Conservation (phyloP, 2,797 vertebrate genomes). For the Hybognathus amarus region DNA sequence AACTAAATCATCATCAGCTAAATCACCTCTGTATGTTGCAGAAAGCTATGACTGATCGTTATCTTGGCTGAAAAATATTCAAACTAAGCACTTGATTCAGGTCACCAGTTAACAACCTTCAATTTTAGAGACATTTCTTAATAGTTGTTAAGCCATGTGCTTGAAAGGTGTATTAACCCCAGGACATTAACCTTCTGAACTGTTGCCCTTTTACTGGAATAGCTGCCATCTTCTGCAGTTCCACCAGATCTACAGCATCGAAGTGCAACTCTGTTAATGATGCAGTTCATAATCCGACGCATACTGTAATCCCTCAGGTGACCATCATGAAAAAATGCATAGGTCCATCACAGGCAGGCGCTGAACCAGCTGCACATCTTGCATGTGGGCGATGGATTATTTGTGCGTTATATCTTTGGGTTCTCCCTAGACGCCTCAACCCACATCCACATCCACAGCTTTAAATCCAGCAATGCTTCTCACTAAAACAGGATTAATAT, state of each 20-base stretch:
- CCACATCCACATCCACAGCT: conserved; percentile 47
- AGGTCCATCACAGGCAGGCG: conserved; percentile 10
- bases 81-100: conserved; percentile 2
- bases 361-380: conserved; percentile 24
- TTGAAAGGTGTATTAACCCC: conserved; percentile 16
- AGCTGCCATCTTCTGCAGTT: background rate
- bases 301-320: conserved; percentile 14
- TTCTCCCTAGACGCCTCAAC: conserved; percentile 27
- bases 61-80: background rate
- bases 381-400: conserved; percentile 37
- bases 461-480: conserved; percentile 62
- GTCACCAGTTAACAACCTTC: conserved; percentile 13
- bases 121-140: conserved; percentile 19
- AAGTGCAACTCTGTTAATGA: conserved; percentile 7
- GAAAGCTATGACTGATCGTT: too few relatives aligned
- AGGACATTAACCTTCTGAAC: conserved; percentile 11
- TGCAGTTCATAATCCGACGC: conserved; percentile 29
- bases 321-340: background rate
- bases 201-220: conserved; percentile 27
- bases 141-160: conserved; percentile 11
- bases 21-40: background rate
- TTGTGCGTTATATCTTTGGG: conserved; percentile 35
- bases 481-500: conserved; percentile 74
- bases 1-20: background rate
- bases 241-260: background rate